Conservation (phyloP, 2,888 invertebrate species). For the Folsomia candida region DNA sequence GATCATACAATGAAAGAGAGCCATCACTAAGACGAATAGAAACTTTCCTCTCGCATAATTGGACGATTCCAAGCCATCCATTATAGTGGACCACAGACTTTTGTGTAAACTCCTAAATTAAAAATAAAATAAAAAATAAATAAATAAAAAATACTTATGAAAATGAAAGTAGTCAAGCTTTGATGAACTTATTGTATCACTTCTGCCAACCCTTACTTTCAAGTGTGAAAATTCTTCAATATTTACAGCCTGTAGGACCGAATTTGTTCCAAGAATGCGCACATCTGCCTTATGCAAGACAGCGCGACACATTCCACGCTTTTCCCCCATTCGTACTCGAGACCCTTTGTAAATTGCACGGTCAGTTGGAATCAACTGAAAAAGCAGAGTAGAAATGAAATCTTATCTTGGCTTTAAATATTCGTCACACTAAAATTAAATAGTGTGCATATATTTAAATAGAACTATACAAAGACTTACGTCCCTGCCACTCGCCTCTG, state of each 20-base stretch:
- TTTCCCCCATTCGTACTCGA: not conserved
- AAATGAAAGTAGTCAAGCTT: not conserved
- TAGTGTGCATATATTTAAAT: too few relatives aligned
- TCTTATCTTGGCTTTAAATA: too few relatives aligned
- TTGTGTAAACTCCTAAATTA: not conserved
- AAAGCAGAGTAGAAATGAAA: too few relatives aligned
- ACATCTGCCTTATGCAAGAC: not conserved
- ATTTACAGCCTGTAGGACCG: not conserved
- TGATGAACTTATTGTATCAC: too few relatives aligned
- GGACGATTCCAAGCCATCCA: conserved; percentile 1
- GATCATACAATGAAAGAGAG: not conserved
- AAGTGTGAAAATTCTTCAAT: not conserved
- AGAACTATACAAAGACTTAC: too few relatives aligned
- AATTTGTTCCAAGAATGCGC: not conserved
- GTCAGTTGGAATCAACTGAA: not conserved
- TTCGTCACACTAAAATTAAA: not conserved
- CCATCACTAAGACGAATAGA: not conserved
- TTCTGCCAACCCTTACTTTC: not conserved
- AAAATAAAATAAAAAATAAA: not conserved
- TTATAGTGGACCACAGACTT: conserved; percentile 8
- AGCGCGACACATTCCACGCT: not conserved
- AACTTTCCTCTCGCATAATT: not conserved
- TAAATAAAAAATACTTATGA: not conserved
- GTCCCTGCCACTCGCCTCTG: not conserved
- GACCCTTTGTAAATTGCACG: not conserved